phyloP scores from a whole-genome alignment of 2,888 invertebrate species.

The Pseudococcus viburni region DNA sequence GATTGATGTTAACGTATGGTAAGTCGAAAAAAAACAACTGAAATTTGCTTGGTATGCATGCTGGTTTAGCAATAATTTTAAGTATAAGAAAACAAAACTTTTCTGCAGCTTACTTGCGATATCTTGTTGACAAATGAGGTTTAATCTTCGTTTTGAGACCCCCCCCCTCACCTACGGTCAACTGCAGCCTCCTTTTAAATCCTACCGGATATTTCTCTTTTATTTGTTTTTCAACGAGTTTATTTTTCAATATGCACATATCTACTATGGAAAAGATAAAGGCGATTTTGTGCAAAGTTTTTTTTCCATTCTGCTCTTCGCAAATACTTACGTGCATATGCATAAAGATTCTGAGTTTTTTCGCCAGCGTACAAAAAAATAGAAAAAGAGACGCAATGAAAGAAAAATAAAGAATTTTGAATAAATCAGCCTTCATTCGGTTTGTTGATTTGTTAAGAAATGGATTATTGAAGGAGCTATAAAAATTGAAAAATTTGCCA shows the following conservation, averaged over 20 bases:
- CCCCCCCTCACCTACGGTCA: too few species aligned
- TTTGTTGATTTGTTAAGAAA: too few species aligned
- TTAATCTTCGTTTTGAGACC: neutral
- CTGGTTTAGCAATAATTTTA: too few species aligned
- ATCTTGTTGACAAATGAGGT: neutral
- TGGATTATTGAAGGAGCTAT: too few species aligned
- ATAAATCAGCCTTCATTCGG: too few species aligned
- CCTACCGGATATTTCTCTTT: conserved; percentile 19
- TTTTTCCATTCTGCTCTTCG: neutral
- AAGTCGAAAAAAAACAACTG: neutral
- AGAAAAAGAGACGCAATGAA: too few species aligned
- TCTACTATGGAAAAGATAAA: neutral
- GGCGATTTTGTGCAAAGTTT: neutral
- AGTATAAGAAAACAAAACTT: too few species aligned
- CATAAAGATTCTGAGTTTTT: too few species aligned
- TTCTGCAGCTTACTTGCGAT: neutral
- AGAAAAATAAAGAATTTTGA: too few species aligned
- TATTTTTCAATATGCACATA: neutral
- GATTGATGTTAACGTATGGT: conserved; percentile 45
- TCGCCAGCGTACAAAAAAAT: too few species aligned
- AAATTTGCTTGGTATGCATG: too few species aligned
- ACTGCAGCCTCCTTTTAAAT: neutral
- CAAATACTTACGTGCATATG: neutral
- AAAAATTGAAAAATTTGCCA: too few species aligned
- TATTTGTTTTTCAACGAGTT: neutral